A percentile compares a stretch with the other conserved stretches of the same genome.
Conservation (phyloP, 2,888 invertebrate genomes). For the Synanthedon formicaeformis region DNA sequence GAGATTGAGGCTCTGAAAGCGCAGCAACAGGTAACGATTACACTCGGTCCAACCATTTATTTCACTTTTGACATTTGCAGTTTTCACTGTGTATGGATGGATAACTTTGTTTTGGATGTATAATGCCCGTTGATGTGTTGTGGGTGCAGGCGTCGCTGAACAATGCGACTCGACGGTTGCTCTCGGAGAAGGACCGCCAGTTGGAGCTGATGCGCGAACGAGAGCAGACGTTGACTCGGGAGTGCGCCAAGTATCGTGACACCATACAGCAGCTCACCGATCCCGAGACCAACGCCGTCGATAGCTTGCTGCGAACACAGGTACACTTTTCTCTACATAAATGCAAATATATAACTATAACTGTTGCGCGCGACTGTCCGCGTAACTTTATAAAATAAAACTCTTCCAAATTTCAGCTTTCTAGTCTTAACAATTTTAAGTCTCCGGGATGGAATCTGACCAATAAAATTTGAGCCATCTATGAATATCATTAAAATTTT, state of each 20-base stretch:
- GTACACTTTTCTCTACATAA: slow-evolving; percentile 30
- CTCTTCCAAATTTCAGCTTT: too few relatives aligned
- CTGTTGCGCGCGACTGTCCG: not conserved
- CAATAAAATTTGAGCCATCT: too few relatives aligned
- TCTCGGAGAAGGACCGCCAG: slow-evolving; percentile 79
- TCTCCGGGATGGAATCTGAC: too few relatives aligned
- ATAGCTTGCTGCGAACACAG: slow-evolving; percentile 54
- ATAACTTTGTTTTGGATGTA: not conserved
- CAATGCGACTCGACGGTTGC: slow-evolving; percentile 74
- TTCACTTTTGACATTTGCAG: too few relatives aligned
- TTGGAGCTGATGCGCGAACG: slow-evolving; percentile 75
- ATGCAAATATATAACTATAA: not conserved
- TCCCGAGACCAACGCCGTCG: slow-evolving; percentile 70
- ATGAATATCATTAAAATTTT: too few relatives aligned
- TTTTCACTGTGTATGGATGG: not conserved
- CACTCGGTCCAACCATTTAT: too few relatives aligned
- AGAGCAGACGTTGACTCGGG: slow-evolving; percentile 70
- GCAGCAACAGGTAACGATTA: not conserved
- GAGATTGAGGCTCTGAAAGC: slow-evolving; percentile 33
- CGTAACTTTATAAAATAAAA: too few relatives aligned
- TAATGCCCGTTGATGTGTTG: not conserved
- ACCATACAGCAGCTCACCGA: slow-evolving; percentile 77
- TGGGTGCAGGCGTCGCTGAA: slow-evolving; percentile 58
- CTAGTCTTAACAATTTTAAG: too few relatives aligned
- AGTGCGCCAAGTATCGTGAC: slow-evolving; percentile 75